Evolutionary conservation across 2,888 invertebrate genomes (phyloP), one percentile per base, ranked within the genome.

Genomic region (Spodoptera exigua): DNA sequence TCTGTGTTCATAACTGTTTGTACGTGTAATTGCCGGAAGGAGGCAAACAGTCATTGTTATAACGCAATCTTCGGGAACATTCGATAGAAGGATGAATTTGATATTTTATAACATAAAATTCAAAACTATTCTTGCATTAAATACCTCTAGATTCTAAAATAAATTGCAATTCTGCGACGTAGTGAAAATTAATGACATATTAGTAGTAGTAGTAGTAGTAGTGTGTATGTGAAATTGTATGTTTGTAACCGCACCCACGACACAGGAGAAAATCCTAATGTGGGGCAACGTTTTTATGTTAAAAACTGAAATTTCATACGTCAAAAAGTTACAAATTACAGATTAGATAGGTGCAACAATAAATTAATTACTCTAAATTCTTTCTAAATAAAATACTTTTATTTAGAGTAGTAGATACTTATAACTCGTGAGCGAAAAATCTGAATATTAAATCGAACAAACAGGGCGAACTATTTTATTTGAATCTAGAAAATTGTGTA

Each of bases 1-100:
- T 47, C 44, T 43, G 61, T 56, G 47, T 59, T 67, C 60, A 70
- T 18, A 61, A 61, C 53, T 69, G 66, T 73, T 74, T 65, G 37
- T 53, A 59, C 17, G 48, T 21, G 37, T 56, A 74, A 63, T 67
- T 32, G 48, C 45, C 45, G 47, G 48, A 46, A 65, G 46, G 45
- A 37, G 21, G 36, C 57, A 48, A 58, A 51, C 57, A 54, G 18
- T 46, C 35, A 3, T 10, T 21, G 40, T 39, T 18, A 17, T 27
- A 34, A 27, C 48, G 53, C 46, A 51, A 35, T 35, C 54, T 41
- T 17, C 9, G 36, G 14, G 13, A n/a, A 36, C 43, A 32, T 16
- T 34, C 32, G 37, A 35, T 12, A 3, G 35, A 9, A 5, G n/a
- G 12, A 14, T 21, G 10, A 9, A 21, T 18, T 3, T 49, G 2